phyloP scores from a whole-genome alignment of 2,113 vertebrate species.

The Tonatia bakeri region DNA sequence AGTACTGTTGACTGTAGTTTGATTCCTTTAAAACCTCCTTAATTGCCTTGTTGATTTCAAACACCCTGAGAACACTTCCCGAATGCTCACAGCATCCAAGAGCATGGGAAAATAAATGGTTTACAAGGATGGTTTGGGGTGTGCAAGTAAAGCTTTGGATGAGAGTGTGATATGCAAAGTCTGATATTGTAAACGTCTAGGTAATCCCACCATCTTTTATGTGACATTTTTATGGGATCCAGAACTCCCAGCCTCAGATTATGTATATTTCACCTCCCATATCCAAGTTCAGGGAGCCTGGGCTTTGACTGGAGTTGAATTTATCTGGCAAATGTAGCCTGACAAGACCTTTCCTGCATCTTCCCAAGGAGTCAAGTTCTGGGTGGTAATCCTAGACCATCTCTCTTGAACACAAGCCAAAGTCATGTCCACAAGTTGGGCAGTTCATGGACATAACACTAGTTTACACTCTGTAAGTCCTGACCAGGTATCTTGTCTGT shows the following conservation, averaged over 20 bases:
- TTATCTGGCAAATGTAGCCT: slow-evolving; percentile 45
- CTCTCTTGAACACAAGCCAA: not conserved
- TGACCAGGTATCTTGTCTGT: not conserved
- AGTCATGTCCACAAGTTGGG: not conserved
- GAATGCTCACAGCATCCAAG: slow-evolving; percentile 52
- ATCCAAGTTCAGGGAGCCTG: slow-evolving; percentile 33
- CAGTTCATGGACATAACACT: not conserved
- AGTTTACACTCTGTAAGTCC: not conserved
- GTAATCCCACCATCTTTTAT: slow-evolving; percentile 52
- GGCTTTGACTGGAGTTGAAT: slow-evolving; percentile 62
- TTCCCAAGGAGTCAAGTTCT: not conserved
- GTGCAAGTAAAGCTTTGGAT: slow-evolving; percentile 23
- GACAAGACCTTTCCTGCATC: not conserved
- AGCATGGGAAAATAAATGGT: slow-evolving; percentile 4
- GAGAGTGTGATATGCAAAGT: not conserved
- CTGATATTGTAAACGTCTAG: not conserved
- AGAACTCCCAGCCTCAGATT: slow-evolving; percentile 57
- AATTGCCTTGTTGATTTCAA: slow-evolving; percentile 78
- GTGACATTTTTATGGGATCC: slow-evolving; percentile 64
- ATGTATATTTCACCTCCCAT: slow-evolving; percentile 53
- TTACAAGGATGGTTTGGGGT: slow-evolving; percentile 14
- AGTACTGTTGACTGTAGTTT: slow-evolving; percentile 47
- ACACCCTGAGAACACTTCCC: slow-evolving; percentile 57
- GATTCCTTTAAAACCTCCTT: slow-evolving; percentile 70
- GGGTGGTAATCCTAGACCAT: not conserved